Evolutionary conservation across 2,113 vertebrate species (phyloP).

Genomic region (Cygnus atratus): DNA sequence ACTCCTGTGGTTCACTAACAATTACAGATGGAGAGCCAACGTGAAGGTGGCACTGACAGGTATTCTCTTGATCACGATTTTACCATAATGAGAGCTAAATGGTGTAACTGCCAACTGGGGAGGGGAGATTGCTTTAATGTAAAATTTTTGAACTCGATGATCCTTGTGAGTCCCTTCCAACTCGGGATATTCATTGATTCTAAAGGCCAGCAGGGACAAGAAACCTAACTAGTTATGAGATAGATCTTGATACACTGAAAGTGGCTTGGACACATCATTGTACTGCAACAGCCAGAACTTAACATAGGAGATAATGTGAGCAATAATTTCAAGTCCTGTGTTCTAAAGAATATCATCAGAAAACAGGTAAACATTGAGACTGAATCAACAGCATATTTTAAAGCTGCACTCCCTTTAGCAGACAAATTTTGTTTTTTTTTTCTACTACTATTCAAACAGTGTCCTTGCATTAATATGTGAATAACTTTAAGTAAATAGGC

Average conservation of each 20-base stretch:
- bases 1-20: background rate
- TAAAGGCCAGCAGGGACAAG: background rate
- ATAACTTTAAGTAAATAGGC: background rate
- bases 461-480: background rate
- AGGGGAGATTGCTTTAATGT: background rate
- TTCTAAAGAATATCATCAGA: background rate
- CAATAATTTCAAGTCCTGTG: background rate
- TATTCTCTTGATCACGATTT: background rate
- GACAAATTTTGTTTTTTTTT: background rate
- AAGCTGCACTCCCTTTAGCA: background rate
- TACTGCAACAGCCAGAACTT: background rate
- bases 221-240: background rate
- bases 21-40: background rate
- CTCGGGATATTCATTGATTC: no score
- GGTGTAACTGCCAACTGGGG: background rate
- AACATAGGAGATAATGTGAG: background rate
- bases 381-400: background rate
- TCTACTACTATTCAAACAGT: background rate
- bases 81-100: background rate
- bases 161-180: no score
- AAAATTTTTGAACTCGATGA: no score
- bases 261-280: background rate
- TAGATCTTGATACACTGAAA: background rate
- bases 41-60: background rate
- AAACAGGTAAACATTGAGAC: background rate